phyloP scores from a whole-genome alignment of 2,113 vertebrate genomes.

The Ammospiza nelsoni region DNA sequence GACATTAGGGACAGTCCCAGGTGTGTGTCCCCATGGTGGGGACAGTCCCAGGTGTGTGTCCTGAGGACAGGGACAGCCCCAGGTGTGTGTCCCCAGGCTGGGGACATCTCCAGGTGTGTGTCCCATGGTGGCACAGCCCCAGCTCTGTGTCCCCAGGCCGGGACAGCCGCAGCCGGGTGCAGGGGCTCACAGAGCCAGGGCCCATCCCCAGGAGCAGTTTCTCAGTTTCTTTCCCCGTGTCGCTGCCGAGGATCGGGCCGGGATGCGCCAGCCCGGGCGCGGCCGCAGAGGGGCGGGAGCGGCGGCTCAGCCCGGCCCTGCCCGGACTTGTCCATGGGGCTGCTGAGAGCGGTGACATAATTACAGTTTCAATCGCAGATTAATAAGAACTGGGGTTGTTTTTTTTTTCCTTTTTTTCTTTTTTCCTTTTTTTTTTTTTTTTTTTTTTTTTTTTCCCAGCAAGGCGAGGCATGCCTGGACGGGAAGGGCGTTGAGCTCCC shows the following conservation, averaged over 20 bases:
- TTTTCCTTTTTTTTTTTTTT: no score
- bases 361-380: slow-evolving; percentile 74
- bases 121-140: no score
- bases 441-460: slow-evolving; percentile 65
- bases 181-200: background rate
- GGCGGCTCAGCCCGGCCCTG: background rate
- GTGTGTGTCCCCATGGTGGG: accelerated
- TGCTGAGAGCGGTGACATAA: slow-evolving; percentile 64
- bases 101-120: no score
- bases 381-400: slow-evolving; percentile 72
- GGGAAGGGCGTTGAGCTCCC: slow-evolving; percentile 65
- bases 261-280: background rate
- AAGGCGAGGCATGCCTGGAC: slow-evolving; percentile 65
- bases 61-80: no score
- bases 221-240: background rate
- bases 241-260: accelerated
- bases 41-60: no score
- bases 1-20: accelerated
- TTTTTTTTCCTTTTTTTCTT: no score
- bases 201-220: accelerated
- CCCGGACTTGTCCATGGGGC: slow-evolving; percentile 50
- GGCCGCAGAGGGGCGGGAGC: accelerated
- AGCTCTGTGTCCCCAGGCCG: no score
- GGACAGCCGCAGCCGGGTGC: no score
- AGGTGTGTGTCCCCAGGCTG: no score